phyloP scores from a whole-genome alignment of 1,140 invertebrate genomes.

The Zaprionus lachaisei region DNA sequence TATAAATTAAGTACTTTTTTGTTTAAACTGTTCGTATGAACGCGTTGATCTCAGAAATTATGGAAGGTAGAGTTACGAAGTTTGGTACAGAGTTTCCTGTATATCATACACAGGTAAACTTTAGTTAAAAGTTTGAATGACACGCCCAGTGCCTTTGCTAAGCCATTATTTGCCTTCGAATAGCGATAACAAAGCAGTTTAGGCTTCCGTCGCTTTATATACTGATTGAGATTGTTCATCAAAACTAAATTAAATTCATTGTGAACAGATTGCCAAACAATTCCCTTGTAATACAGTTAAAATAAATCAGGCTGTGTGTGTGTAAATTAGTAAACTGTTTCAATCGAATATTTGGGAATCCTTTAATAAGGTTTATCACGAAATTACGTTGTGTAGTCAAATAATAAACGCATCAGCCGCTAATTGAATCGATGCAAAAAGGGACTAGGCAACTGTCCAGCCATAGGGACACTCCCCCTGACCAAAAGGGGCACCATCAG shows the following conservation, averaged over 20 bases:
- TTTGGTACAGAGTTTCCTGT: background rate
- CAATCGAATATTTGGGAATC: background rate
- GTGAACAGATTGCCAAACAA: background rate
- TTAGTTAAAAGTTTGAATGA: background rate
- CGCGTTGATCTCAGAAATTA: background rate
- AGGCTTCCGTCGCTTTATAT: too few relatives aligned
- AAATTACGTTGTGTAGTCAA: slow-evolving; percentile 1
- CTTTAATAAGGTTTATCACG: background rate
- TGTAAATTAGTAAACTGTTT: background rate
- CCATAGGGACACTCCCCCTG: background rate
- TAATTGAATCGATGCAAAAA: slow-evolving; percentile 33
- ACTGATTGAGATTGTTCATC: too few relatives aligned
- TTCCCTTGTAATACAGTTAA: background rate
- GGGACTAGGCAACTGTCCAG: slow-evolving; percentile 1
- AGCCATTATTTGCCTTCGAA: background rate
- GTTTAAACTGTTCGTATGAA: background rate
- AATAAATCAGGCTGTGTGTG: background rate
- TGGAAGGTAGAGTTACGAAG: background rate
- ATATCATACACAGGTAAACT: background rate
- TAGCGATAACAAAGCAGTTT: background rate
- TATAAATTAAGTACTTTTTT: background rate
- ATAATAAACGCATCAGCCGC: background rate
- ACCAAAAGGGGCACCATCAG: background rate
- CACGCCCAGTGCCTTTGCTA: background rate
- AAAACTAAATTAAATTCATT: too few relatives aligned